phyloP scores from a whole-genome alignment of 1,140 invertebrate species.

The Paralvinella palmiformis region DNA sequence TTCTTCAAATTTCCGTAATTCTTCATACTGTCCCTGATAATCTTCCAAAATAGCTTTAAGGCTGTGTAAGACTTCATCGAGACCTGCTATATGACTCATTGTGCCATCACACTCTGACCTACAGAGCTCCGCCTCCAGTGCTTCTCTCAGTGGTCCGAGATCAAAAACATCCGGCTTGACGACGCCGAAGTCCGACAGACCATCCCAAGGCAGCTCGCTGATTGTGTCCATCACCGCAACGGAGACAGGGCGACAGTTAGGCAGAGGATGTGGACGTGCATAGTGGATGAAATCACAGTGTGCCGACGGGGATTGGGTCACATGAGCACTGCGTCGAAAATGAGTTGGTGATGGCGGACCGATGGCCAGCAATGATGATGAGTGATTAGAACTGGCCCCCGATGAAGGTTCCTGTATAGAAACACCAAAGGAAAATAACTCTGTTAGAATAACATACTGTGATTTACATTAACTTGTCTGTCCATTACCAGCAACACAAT shows the following conservation, averaged over 20 bases:
- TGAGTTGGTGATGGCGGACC: too few species aligned
- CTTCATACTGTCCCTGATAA: constrained; percentile 52
- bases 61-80: constrained; percentile 41
- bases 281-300: neutral
- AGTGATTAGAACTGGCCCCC: too few species aligned
- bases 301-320: too few species aligned
- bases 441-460: too few species aligned
- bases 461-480: too few species aligned
- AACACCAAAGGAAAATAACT: too few species aligned
- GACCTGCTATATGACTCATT: constrained; percentile 11
- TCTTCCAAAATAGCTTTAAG: constrained; percentile 48
- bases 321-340: too few species aligned
- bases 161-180: constrained; percentile 23
- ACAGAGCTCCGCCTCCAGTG: constrained; percentile 24
- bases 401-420: too few species aligned
- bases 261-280: neutral
- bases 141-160: constrained; percentile 7
- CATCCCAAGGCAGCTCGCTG: neutral
- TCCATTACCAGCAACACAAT: too few species aligned
- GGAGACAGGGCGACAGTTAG: neutral
- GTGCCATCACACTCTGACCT: neutral
- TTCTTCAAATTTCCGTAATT: constrained; percentile 50
- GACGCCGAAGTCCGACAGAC: constrained; percentile 5
- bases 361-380: too few species aligned
- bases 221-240: constrained; percentile 11